phyloP scores from a whole-genome alignment of 2,113 vertebrate species.

The Grantiella picta region DNA sequence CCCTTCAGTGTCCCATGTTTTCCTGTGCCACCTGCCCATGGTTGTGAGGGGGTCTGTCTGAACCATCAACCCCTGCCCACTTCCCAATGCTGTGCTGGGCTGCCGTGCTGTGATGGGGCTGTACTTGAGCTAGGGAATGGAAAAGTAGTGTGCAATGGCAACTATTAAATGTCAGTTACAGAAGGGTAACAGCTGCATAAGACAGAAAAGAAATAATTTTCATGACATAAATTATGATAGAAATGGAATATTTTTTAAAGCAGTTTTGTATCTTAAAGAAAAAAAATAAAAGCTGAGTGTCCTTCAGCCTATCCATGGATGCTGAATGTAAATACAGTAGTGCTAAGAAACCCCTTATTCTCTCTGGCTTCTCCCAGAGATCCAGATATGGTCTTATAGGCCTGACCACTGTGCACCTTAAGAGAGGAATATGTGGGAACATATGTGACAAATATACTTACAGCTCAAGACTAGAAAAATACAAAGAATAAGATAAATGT shows the following conservation, averaged over 20 bases:
- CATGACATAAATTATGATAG: not conserved
- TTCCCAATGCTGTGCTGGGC: fast-evolving
- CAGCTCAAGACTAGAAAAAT: not conserved
- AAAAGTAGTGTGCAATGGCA: not conserved
- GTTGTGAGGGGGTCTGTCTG: not conserved
- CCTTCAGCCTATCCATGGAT: not conserved
- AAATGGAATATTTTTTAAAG: not conserved
- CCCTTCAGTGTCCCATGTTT: not conserved
- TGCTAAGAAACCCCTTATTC: not conserved
- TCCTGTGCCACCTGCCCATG: not conserved
- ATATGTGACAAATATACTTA: not conserved
- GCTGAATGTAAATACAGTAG: conserved; percentile 17
- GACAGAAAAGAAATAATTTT: not conserved
- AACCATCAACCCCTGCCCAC: fast-evolving
- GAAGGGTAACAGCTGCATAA: not conserved
- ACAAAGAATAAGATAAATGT: not conserved
- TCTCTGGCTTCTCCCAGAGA: not conserved
- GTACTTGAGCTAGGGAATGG: not conserved
- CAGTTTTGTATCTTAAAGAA: not conserved
- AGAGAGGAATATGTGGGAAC: conserved; percentile 13
- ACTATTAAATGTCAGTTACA: not conserved
- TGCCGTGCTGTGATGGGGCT: not conserved
- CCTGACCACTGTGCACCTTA: conserved; percentile 2
- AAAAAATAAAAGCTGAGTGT: not conserved
- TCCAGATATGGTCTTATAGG: not conserved